Percentiles rank a stretch among this genome's conserved stretches.
phyloP scores from a whole-genome alignment of 2,888 invertebrate genomes.

The Drosophila niveifrons region DNA sequence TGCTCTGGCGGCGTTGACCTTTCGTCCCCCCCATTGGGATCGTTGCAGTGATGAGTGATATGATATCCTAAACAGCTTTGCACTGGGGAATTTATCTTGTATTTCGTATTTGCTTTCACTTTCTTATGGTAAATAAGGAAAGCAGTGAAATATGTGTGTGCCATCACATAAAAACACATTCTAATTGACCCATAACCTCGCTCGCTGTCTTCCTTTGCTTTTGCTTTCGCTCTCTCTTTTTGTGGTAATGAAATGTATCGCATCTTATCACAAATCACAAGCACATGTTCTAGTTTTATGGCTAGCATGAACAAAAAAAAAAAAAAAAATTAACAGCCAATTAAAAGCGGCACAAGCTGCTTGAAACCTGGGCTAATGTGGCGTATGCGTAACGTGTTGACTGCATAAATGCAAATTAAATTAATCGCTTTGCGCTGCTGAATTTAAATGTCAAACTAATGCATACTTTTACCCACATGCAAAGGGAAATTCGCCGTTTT shows the following conservation, averaged over 20 bases:
- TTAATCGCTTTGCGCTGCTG: conserved; percentile 55
- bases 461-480: conserved; percentile 8
- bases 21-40: not conserved
- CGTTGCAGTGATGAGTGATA: conserved; percentile 15
- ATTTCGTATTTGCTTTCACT: not conserved
- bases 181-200: not conserved
- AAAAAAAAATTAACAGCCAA: conserved; percentile 50
- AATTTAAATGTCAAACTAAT: conserved; percentile 53
- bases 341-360: conserved; percentile 34
- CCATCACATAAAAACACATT: conserved; percentile 2
- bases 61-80: conserved; percentile 9
- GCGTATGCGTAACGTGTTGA: conserved; percentile 62
- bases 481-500: conserved; percentile 55
- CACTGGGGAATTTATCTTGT: not conserved
- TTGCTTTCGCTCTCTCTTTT: not conserved
- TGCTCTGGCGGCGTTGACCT: conserved; percentile 11
- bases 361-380: conserved; percentile 8
- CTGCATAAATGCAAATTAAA: conserved; percentile 49
- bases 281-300: conserved; percentile 34
- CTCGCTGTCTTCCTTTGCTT: not conserved
- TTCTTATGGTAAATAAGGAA: not conserved
- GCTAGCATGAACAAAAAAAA: conserved; percentile 25
- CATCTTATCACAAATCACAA: conserved; percentile 32
- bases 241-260: conserved; percentile 35
- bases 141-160: conserved; percentile 6